A percentile compares a stretch with the other conserved stretches of the same genome.
phyloP scores from a whole-genome alignment of 2,888 invertebrate species.

The Suillia variegata region DNA sequence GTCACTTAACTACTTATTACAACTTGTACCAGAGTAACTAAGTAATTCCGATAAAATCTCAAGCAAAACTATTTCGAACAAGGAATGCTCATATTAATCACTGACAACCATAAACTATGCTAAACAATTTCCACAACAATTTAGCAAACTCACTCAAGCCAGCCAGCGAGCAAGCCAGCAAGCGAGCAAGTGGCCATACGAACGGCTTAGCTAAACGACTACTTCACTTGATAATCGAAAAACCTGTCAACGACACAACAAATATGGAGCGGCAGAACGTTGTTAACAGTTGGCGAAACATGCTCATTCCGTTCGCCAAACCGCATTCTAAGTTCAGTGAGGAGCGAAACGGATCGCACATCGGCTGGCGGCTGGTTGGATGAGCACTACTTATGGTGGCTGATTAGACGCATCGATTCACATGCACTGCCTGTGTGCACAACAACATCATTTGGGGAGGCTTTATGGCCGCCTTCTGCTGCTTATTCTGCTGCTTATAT shows the following conservation, averaged over 20 bases:
- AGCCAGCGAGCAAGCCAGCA: no score
- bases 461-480: no score
- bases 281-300: constrained; percentile 11
- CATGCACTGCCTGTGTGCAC: neutral
- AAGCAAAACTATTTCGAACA: no score
- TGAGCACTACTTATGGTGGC: constrained; percentile 12
- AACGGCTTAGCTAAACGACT: no score
- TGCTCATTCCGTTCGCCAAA: neutral
- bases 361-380: no score
- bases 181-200: no score
- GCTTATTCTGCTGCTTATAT: no score
- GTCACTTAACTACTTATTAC: no score
- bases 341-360: no score
- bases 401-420: constrained; percentile 11
- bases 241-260: constrained; percentile 16
- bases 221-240: constrained; percentile 19
- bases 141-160: constrained; percentile 4
- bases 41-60: no score
- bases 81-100: constrained; percentile 8
- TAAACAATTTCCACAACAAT: constrained; percentile 20
- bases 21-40: no score
- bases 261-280: constrained; percentile 10
- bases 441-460: constrained; percentile 22
- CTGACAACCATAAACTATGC: constrained; percentile 31
- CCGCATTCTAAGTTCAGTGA: neutral